Conservation (phyloP, 2,888 invertebrate genomes). For the Ptilodon capucinus region DNA sequence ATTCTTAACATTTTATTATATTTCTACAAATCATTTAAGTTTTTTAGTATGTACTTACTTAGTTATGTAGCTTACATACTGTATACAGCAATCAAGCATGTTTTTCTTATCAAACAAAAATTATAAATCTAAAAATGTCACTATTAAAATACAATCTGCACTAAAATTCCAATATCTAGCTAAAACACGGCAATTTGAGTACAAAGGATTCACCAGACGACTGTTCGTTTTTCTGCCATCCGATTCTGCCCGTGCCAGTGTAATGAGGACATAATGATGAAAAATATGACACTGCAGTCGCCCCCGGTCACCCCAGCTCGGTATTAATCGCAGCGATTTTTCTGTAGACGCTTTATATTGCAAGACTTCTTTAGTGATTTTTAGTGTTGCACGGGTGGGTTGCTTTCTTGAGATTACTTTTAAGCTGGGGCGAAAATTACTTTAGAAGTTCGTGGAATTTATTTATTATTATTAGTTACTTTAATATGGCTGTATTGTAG, state of each 20-base stretch:
- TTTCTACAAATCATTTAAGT: no score
- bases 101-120: no score
- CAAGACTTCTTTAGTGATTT: conserved; percentile 33
- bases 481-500: no score
- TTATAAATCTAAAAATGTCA: no score
- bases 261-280: conserved; percentile 70
- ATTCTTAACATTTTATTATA: no score
- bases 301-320: conserved; percentile 15
- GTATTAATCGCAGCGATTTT: conserved; percentile 53
- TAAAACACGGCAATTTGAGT: background rate
- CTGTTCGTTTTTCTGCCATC: conserved; percentile 23
- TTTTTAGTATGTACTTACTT: no score
- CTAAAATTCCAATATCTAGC: background rate
- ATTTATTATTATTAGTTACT: no score
- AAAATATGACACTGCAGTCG: conserved; percentile 58
- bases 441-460: no score
- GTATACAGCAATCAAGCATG: no score
- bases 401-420: conserved; percentile 3
- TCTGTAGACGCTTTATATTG: conserved; percentile 17
- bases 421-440: no score
- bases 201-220: background rate
- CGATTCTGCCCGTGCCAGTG: conserved; percentile 45
- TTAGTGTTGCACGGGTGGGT: conserved; percentile 23
- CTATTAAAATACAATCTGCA: no score
- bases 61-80: no score